Evolutionary conservation across 2,113 vertebrate genomes (phyloP).

Genomic region (Leptocoma aspasia): DNA sequence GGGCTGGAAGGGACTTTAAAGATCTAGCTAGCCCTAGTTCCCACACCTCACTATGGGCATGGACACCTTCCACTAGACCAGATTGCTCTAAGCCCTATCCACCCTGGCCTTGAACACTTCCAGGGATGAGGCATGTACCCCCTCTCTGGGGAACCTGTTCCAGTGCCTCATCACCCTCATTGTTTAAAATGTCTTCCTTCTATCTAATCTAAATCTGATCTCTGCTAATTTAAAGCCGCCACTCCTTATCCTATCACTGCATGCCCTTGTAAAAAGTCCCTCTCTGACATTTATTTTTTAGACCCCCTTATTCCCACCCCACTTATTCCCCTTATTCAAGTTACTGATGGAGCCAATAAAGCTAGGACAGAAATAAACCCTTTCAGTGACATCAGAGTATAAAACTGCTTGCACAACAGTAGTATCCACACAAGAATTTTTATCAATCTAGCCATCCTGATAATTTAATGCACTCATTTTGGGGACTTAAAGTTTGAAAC

Average conservation of each 20-base stretch:
- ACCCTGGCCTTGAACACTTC: neutral
- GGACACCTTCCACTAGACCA: neutral
- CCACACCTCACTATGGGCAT: neutral
- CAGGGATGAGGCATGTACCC: neutral
- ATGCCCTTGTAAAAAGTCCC: neutral
- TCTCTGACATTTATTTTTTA: neutral
- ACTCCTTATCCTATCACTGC: neutral
- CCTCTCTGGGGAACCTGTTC: neutral
- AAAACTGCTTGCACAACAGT: neutral
- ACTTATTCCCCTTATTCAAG: neutral
- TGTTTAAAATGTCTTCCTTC: neutral
- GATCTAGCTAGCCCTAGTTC: too few relatives aligned
- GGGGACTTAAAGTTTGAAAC: neutral
- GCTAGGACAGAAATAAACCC: neutral
- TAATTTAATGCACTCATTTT: neutral
- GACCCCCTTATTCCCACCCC: too few relatives aligned
- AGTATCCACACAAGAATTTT: neutral
- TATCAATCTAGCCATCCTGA: neutral
- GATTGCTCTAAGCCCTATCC: neutral
- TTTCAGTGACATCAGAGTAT: neutral
- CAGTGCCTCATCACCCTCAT: neutral
- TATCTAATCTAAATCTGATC: neutral
- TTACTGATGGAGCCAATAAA: neutral
- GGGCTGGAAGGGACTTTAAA: neutral
- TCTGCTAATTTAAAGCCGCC: neutral